A percentile compares a stretch with the other conserved stretches of the same genome.
These are phyloP conservation scores for Helicoverpa armigera DNA, from an alignment of 1,140 invertebrate genomes.

Conservation along the genomic window DNA sequence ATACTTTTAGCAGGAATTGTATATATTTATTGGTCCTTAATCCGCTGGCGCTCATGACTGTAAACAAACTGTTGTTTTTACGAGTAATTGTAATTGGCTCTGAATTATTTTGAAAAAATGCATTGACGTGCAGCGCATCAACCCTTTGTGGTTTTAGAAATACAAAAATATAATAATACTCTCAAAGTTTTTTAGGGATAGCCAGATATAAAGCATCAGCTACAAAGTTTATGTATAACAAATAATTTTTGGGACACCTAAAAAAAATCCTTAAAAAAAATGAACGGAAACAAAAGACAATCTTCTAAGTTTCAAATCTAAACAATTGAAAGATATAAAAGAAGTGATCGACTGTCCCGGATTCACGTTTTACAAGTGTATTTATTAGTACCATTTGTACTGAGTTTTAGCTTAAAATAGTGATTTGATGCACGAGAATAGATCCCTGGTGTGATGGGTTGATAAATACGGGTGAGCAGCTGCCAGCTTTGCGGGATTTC, in stretches of 20 bases:
- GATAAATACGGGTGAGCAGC: conserved; percentile 7
- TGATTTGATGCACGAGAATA: conserved; percentile 13
- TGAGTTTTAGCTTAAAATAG: conserved; percentile 28
- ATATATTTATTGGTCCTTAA: too few relatives aligned
- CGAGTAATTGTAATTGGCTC: conserved; percentile 32
- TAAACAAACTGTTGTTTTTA: background rate
- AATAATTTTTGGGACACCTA: too few relatives aligned
- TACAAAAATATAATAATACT: too few relatives aligned
- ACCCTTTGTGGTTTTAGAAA: background rate
- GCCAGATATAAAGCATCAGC: too few relatives aligned
- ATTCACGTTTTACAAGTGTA: background rate
- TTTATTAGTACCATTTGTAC: background rate
- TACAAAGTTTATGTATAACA: too few relatives aligned
- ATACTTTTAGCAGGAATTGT: too few relatives aligned
- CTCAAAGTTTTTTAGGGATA: too few relatives aligned
- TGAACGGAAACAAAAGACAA: too few relatives aligned
- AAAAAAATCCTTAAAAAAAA: too few relatives aligned
- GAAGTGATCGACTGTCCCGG: too few relatives aligned
- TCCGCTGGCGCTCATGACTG: background rate
- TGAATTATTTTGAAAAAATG: conserved; percentile 28
- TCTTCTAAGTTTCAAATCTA: too few relatives aligned
- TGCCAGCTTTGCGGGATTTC: background rate
- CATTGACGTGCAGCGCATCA: conserved; percentile 12
- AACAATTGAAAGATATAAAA: too few relatives aligned
- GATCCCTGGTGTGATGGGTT: conserved; percentile 1